Percentiles rank a stretch among this genome's conserved stretches.
Evolutionary conservation across 1,140 invertebrate genomes (phyloP).

Genomic region (Temnothorax curvispinosus): DNA sequence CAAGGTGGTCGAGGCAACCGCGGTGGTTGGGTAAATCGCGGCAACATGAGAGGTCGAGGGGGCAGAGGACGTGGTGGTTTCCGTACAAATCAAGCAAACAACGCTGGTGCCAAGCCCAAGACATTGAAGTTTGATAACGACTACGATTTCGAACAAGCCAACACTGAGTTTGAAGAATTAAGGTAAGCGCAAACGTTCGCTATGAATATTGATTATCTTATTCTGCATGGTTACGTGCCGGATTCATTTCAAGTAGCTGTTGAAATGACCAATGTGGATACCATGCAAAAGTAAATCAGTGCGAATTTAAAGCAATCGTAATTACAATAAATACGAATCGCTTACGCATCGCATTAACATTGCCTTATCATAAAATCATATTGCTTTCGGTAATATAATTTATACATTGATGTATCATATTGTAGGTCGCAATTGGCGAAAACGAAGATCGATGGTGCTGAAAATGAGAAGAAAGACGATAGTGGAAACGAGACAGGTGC

Average conservation of each 20-base stretch:
- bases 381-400: slow-evolving; percentile 20
- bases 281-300: slow-evolving; percentile 77
- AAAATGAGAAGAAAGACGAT: slow-evolving; percentile 93
- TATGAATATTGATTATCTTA: neutral
- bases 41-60: slow-evolving; percentile 82
- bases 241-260: slow-evolving; percentile 73
- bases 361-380: neutral
- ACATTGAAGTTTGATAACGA: slow-evolving; percentile 97
- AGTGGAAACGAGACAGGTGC: slow-evolving; percentile 94
- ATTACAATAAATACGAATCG: slow-evolving; percentile 27
- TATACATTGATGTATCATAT: slow-evolving; percentile 3
- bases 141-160: slow-evolving; percentile 99
- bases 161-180: slow-evolving; percentile 97
- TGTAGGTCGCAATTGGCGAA: slow-evolving; percentile 91
- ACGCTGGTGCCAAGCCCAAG: slow-evolving; percentile 85
- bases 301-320: slow-evolving; percentile 74
- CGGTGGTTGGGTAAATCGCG: slow-evolving; percentile 83
- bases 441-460: slow-evolving; percentile 91
- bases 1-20: slow-evolving; percentile 85
- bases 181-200: slow-evolving; percentile 83
- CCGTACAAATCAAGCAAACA: slow-evolving; percentile 77
- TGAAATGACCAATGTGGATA: slow-evolving; percentile 78
- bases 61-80: slow-evolving; percentile 81
- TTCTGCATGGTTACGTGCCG: slow-evolving; percentile 75
- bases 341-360: slow-evolving; percentile 78